Evolutionary conservation across 2,113 vertebrate species (phyloP), one percentile per base, ranked within the genome.

Genomic region (Peromyscus polionotus): DNA sequence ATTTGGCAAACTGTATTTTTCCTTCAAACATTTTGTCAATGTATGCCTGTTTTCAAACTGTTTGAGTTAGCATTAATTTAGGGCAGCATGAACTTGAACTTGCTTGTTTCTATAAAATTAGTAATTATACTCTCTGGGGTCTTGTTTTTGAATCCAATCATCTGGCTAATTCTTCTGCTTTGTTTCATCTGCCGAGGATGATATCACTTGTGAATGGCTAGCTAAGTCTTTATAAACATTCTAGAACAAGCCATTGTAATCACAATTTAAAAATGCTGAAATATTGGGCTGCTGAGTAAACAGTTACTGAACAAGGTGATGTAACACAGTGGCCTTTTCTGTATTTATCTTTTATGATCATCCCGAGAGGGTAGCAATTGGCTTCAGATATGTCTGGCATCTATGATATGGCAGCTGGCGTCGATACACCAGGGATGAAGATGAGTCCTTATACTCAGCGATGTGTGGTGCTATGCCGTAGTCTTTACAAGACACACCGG

Each of bases 371-470:
- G 54, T 26, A 54, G 68, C 24, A 72, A 72, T 88, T 81, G 97
- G 76, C 87, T 95, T 96, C 59, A 79, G 93, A 85, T 72, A 76
- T 92, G 68, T 96, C 95, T 97, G 96, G 93, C 83, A 95, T 95
- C 94, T 94, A 90, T 88, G 96, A 87, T 45, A 87, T 97, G 90
- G 96, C 84, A 84, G 79, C 93, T n/a, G 87, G 84, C 42, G 94
- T 85, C 0, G 36, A 88, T 80, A 83, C n/a, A 70, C 36, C 7
- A 92, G 91, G 94, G 95, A 96, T 17, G 90, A 92, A 96, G 97
- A 97, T 96, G 97, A 92, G 14, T 73, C 11, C 4, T 92, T 59
- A 36, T 94, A 1, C 33, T 67, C 83, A 5, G 54, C 9, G 31
- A 45, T 16, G 77, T 57, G 75, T 1, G 94, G 94, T 39, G 16